phyloP scores from a whole-genome alignment of 1,140 invertebrate genomes.

The Arctopsyche grandis region DNA sequence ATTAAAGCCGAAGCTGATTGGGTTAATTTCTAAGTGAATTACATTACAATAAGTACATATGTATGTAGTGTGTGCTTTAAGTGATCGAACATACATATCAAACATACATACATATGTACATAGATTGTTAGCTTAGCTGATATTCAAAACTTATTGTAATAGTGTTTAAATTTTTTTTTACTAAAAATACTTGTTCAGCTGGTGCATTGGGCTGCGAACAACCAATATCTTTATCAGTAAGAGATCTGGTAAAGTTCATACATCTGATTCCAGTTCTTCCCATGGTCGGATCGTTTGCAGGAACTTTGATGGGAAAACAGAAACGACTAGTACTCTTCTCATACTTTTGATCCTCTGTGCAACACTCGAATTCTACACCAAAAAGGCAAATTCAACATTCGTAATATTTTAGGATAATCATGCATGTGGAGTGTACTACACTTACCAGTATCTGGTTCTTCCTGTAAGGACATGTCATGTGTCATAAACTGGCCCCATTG shows the following conservation, averaged over 20 bases:
- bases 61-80: too few species aligned
- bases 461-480: constrained; percentile 65
- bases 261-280: constrained; percentile 49
- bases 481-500: constrained; percentile 71
- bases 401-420: background rate
- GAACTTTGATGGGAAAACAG: constrained; percentile 47
- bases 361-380: constrained; percentile 34
- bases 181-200: constrained; percentile 22
- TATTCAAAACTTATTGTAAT: too few species aligned
- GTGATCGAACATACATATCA: too few species aligned
- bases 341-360: constrained; percentile 12
- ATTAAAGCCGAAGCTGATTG: too few species aligned
- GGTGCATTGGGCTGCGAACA: constrained; percentile 60
- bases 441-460: constrained; percentile 1
- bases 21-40: too few species aligned
- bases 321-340: constrained; percentile 8
- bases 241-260: constrained; percentile 57
- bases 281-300: constrained; percentile 35
- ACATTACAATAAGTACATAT: too few species aligned
- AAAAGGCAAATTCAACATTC: background rate
- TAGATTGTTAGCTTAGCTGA: too few species aligned
- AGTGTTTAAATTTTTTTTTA: background rate
- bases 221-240: constrained; percentile 64
- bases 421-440: background rate
- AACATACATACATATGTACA: too few species aligned